These are phyloP conservation scores for Copsychus sechellarum DNA, from an alignment of 2,113 vertebrate genomes.

Conservation along the genomic window DNA sequence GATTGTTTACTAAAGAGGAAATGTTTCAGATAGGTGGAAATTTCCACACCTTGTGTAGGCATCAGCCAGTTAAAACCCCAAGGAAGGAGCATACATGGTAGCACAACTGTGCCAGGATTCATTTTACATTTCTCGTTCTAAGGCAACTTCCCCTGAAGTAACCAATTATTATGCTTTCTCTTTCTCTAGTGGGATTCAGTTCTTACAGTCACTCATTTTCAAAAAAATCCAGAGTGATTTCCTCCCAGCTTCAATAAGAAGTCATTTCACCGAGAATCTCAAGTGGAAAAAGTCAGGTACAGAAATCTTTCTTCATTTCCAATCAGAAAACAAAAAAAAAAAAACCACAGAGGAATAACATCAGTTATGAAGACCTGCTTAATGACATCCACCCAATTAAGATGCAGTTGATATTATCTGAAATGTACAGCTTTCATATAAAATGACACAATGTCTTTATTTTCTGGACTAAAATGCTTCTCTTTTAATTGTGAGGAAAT, in stretches of 20 bases:
- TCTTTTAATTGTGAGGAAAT: not conserved
- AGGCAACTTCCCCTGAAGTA: not conserved
- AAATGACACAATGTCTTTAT: not conserved
- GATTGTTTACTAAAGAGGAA: not conserved
- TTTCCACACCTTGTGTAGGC: not conserved
- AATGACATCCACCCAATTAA: not conserved
- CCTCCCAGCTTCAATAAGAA: not conserved
- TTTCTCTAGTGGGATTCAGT: not conserved
- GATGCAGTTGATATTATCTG: not conserved
- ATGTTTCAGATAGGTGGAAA: not conserved
- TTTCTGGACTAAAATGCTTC: not conserved
- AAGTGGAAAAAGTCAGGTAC: not conserved
- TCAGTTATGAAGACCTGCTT: not conserved
- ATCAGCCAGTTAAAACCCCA: not conserved
- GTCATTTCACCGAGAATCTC: not conserved
- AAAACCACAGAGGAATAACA: not conserved
- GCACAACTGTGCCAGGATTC: not conserved
- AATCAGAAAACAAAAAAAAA: not conserved
- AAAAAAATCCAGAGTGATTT: not conserved
- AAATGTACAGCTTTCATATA: not conserved
- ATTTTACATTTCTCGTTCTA: not conserved
- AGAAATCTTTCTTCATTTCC: slow-evolving; percentile 8
- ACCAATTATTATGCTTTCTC: not conserved
- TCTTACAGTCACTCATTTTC: not conserved
- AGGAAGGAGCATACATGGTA: not conserved